These are phyloP conservation scores for Coracopsis vasa DNA, from an alignment of 2,113 vertebrate genomes.

Conservation along the genomic window DNA sequence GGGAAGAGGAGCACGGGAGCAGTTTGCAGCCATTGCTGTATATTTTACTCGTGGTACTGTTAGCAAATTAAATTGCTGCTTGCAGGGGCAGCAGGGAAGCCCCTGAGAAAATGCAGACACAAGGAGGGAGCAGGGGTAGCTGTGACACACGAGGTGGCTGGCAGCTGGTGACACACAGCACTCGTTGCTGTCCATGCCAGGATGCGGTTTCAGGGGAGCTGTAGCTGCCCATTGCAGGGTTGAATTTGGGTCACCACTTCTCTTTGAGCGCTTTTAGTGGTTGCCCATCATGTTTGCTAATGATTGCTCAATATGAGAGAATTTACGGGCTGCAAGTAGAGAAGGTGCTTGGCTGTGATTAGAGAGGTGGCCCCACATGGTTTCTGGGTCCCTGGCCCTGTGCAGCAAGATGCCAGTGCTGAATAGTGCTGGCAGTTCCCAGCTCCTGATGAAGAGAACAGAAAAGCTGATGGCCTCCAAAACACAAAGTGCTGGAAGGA, in stretches of 20 bases:
- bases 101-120: neutral
- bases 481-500: neutral
- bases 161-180: neutral
- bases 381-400: neutral
- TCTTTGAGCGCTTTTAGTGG: neutral
- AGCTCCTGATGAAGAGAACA: neutral
- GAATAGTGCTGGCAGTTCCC: neutral
- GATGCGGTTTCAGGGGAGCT: neutral
- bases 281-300: neutral
- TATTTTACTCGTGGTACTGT: neutral
- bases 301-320: neutral
- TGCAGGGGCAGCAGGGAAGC: neutral
- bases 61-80: neutral
- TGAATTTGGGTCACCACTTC: neutral
- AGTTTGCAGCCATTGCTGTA: neutral
- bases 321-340: neutral
- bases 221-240: neutral
- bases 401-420: neutral
- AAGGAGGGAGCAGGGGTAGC: neutral
- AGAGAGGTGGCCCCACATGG: neutral
- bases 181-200: accelerated
- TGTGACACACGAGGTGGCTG: neutral
- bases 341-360: neutral
- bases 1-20: neutral
- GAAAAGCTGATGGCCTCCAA: neutral